Percentiles rank a stretch among this genome's conserved stretches.
phyloP scores from a whole-genome alignment of 2,797 vertebrate genomes.

The Syndactyla subalaris region DNA sequence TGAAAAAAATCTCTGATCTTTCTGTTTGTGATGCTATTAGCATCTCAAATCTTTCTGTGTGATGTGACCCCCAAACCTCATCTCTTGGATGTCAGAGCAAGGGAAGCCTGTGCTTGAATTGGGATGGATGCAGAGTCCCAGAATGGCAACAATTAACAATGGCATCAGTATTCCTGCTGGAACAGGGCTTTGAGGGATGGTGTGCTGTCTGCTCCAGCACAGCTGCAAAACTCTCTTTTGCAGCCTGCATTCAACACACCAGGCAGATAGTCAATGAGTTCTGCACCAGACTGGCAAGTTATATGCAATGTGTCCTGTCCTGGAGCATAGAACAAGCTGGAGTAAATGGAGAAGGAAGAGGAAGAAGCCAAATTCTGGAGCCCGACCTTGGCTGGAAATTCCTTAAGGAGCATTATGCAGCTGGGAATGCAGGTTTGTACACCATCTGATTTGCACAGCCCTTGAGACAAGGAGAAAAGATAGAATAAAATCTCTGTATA shows the following conservation, averaged over 20 bases:
- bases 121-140: not conserved
- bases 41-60: not conserved
- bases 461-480: not conserved
- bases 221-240: not conserved
- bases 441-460: not conserved
- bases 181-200: not conserved
- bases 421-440: not conserved
- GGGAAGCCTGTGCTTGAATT: not conserved
- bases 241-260: accelerated
- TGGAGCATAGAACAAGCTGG: not conserved
- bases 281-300: not conserved
- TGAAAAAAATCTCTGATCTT: not conserved
- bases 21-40: not conserved
- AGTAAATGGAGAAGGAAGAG: not conserved
- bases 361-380: not conserved
- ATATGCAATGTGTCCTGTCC: accelerated
- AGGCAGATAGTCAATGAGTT: not conserved
- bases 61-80: accelerated
- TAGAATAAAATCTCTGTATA: not conserved
- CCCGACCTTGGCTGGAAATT: not conserved
- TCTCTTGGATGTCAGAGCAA: not conserved
- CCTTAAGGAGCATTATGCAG: not conserved
- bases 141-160: not conserved
- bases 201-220: not conserved
- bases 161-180: accelerated